Percentiles rank a stretch among this genome's conserved stretches.
Conservation (phyloP, 1,140 invertebrate species). For the Zaprionus nigranus region DNA sequence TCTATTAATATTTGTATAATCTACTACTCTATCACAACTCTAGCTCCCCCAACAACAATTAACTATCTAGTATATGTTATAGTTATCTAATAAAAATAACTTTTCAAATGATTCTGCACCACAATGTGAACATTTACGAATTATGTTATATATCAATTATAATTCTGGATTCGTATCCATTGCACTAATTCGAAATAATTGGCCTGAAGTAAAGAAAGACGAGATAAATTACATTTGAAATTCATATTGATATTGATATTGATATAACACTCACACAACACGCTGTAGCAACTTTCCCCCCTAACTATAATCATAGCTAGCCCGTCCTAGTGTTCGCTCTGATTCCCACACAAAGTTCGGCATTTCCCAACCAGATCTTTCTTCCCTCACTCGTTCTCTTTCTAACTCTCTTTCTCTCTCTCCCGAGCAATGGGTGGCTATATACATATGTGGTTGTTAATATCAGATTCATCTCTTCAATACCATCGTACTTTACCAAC, state of each 20-base stretch:
- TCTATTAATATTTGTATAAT: constrained; percentile 30
- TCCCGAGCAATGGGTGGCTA: background rate
- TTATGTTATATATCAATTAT: constrained; percentile 5
- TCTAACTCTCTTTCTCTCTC: background rate
- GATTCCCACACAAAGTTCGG: constrained; percentile 15
- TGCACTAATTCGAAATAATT: constrained; percentile 7
- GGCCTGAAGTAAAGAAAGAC: background rate
- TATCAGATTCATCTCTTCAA: constrained; percentile 1
- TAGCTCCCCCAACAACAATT: constrained; percentile 6
- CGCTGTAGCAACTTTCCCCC: constrained; percentile 7
- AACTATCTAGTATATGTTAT: background rate
- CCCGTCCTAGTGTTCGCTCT: constrained; percentile 20
- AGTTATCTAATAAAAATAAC: background rate
- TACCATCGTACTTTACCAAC: background rate
- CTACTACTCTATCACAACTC: constrained; percentile 24
- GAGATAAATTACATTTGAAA: background rate
- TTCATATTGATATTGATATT: background rate
- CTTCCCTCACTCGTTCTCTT: background rate
- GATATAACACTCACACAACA: constrained; percentile 4
- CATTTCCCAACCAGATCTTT: constrained; percentile 5
- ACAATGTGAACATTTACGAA: constrained; percentile 15
- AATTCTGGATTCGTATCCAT: background rate
- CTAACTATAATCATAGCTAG: constrained; percentile 7
- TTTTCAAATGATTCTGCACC: constrained; percentile 13
- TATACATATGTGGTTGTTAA: background rate